These are phyloP conservation scores for Adelges cooleyi DNA, from an alignment of 1,140 invertebrate species.

Conservation along the genomic window DNA sequence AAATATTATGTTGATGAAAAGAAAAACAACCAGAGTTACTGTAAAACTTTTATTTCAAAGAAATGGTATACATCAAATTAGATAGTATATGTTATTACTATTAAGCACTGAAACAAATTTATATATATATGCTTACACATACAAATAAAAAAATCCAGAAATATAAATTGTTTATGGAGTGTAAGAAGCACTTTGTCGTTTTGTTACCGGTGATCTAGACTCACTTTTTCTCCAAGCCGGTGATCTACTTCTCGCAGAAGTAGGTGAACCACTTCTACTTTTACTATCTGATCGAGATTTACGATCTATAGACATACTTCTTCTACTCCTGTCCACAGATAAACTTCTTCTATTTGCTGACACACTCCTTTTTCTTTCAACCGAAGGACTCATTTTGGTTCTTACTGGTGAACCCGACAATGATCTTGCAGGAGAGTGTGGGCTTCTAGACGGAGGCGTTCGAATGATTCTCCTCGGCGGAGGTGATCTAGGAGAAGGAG, in stretches of 20 bases:
- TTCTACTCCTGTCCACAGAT: constrained; percentile 19
- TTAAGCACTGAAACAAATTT: too few relatives aligned
- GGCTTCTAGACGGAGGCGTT: constrained; percentile 10
- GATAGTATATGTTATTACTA: too few relatives aligned
- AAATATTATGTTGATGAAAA: too few relatives aligned
- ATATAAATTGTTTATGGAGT: neutral
- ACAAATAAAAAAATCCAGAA: neutral
- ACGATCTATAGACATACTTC: constrained; percentile 23
- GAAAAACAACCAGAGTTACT: too few relatives aligned
- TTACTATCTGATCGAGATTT: constrained; percentile 24
- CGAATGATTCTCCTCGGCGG: neutral
- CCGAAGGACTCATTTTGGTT: constrained; percentile 26
- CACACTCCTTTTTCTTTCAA: constrained; percentile 1
- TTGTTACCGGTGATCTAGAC: neutral
- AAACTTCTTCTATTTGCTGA: constrained; percentile 2
- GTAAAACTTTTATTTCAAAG: too few relatives aligned
- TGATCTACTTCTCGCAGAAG: constrained; percentile 29
- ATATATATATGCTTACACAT: neutral
- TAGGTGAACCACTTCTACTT: constrained; percentile 31
- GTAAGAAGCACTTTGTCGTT: constrained; percentile 10
- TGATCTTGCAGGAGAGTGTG: constrained; percentile 14
- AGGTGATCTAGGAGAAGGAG: constrained; percentile 13
- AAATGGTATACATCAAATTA: too few relatives aligned
- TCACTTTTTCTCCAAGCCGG: constrained; percentile 28
- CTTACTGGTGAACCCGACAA: constrained; percentile 9